Evolutionary conservation across 2,888 invertebrate genomes (phyloP), one percentile per base, ranked within the genome.

Genomic region (Hoplodrina blanda): DNA sequence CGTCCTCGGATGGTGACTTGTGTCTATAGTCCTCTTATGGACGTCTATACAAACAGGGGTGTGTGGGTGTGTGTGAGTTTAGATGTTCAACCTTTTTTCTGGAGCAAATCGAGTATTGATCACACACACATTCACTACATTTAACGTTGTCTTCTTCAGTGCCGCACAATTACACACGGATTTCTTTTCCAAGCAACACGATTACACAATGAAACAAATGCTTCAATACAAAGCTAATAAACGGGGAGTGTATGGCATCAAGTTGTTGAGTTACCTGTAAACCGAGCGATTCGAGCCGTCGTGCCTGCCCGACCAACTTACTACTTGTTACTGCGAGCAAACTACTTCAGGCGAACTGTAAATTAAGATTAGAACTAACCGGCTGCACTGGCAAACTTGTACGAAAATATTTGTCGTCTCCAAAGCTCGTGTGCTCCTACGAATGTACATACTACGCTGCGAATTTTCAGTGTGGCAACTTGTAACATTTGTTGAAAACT

Each of bases 291-390:
- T 69, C 66, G 55, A 76, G 66, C 46, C 65, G 55, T 62, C 69
- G 70, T 71, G 67, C 54, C 66, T 71, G 73, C 73, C 75, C 78
- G 81, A 65, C 75, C 69, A 87, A 87, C 85, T 89, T 87, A 81
- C 73, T 83, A 86, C 83, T 86, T 82, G 83, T 86, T 82, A 84
- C 83, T 77, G 69, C 60, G 83, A 87, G 84, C 86, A 83, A 89
- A 91, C 85, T 86, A 85, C 85, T 88, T 70, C 74, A 82, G 69
- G 82, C 84, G 76, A 91, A 90, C 91, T 88, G 90, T 90, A 92
- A 91, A 91, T 92, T 92, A 92, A 91, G 92, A 92, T 92, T 91
- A 92, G 89, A 91, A 89, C 88, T 87, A 88, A 86, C 88, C 84
- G 83, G 83, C 80, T 86, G 87, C 87, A 85, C 82, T 79, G 78